Percentiles rank a stretch among this genome's conserved stretches.
Conservation (phyloP, 2,113 vertebrate species). For the Tupaia chinensis region DNA sequence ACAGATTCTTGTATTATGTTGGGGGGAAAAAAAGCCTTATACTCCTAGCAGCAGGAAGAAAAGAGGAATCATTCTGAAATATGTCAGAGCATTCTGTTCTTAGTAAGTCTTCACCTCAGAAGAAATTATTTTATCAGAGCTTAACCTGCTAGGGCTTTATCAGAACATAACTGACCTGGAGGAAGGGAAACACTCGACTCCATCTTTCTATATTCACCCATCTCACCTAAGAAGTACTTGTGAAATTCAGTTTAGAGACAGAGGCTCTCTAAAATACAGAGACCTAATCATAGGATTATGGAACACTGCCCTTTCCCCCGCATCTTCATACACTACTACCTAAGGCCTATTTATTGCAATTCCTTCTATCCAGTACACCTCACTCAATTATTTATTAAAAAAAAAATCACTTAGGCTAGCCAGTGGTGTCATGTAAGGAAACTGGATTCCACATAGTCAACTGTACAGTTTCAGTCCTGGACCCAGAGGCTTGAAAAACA, state of each 20-base stretch:
- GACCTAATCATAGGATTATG: not conserved
- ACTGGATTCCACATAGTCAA: too few relatives aligned
- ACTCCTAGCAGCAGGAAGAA: not conserved
- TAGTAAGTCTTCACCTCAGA: not conserved
- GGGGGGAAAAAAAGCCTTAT: not conserved
- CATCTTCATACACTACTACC: not conserved
- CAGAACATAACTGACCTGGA: not conserved
- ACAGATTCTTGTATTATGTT: too few relatives aligned
- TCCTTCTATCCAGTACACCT: not conserved
- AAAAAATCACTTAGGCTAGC: not conserved
- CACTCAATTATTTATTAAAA: not conserved
- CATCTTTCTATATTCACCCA: not conserved
- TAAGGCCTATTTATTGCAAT: not conserved
- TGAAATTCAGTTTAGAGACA: not conserved
- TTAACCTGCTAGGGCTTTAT: not conserved
- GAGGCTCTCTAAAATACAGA: not conserved
- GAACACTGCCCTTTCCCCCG: not conserved
- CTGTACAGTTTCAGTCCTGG: too few relatives aligned
- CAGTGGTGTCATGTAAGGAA: too few relatives aligned
- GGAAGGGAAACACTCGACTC: not conserved
- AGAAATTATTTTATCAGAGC: not conserved
- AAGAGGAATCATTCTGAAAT: slow-evolving; percentile 13
- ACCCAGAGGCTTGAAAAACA: too few relatives aligned
- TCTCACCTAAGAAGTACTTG: not conserved
- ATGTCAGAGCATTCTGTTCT: not conserved